Evolutionary conservation across 1,140 invertebrate genomes (phyloP), one percentile per base, ranked within the genome.

Genomic region (Cydia strobilella): DNA sequence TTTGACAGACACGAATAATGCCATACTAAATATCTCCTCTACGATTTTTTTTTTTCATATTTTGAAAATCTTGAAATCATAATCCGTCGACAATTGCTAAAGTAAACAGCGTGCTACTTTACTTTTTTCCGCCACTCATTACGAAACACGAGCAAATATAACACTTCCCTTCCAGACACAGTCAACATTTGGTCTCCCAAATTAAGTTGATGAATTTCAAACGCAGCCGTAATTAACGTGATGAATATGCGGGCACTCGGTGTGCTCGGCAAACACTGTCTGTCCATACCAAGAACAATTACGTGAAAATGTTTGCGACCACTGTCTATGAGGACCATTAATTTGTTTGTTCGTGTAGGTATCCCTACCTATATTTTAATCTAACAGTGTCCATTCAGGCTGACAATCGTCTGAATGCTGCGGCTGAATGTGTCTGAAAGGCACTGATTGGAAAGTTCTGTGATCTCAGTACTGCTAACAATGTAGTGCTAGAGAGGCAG

Each of bases 181-280:
- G 54, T 59, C 54, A 59, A 59, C 54, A 59, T 59, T 59, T 20
- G 54, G 54, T 59, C 18, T 74, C 75, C 62, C 42, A 74, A 73
- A 78, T 82, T 79, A 80, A 77, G 72, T 72, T 80, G 80, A 82
- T 80, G 78, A 77, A 80, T 82, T 79, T 76, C 73, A 59, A 72
- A 77, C 72, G 63, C 79, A 71, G 81, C 75, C 74, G 75, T 79
- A 80, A 82, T 82, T 82, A 82, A 76, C 75, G 76, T 82, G 80
- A 82, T 82, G 81, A 80, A 82, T 80, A 82, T 80, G 79, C 77
- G 79, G 79, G 71, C 74, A 73, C 54, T 59, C 54, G 20, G 54
- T 59, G 62, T 48, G 73, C 54, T 75, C 25, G 48, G 77, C 74
- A 78, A 79, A 79, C 75, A 79, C 45, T 66, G 25, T 75, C 54